Evolutionary conservation across 2,797 vertebrate species (phyloP), one percentile per base, ranked within the genome.

Genomic region (Pseudochromis fuscus): DNA sequence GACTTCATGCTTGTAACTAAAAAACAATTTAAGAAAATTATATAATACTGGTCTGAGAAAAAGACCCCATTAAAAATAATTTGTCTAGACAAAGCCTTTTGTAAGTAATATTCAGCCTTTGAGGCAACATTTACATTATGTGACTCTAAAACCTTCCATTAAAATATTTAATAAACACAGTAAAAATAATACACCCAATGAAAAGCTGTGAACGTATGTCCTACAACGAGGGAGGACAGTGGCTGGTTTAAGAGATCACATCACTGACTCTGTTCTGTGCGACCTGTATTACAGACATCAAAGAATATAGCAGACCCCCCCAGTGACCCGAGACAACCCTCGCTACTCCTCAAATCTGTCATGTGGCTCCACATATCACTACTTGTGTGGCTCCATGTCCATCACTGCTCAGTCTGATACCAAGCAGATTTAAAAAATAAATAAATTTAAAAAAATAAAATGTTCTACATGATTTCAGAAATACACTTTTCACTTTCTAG

Each of bases 311-410:
- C 10, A 48, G 18, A 67, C 49, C 24, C 18, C 67, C 46, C 11
- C 19, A 55, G 57, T n/a, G 59, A 38, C 57, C 66, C 76, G 35
- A 38, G 57, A 64, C 58, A 49, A 57, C 58, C 21, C 0, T n/a
- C 0, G 2, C 44, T 65, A 65, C 48, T 48, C 56, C 50, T 30
- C 67, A 18, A 67, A n/a, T 25, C 30, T 25, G 25, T 63, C 38
- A 48, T 38, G n/a, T 7, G 30, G 4, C 48, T 55, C 8, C 48
- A 64, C 18, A 37, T 52, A 31, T 58, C 62, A 38, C 33, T 28
- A 33, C 21, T 35, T 28, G 27, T 31, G n/a, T 44, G 2, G 19
- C 33, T 3, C 42, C n/a, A 23, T 7, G 30, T 4, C n/a, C 30
- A 31, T 10, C 33, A 6, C n/a, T 0, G 12, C 7, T 35, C 6